Percentiles rank a stretch among this genome's conserved stretches.
These are phyloP conservation scores for Phenganax subtilis DNA, from an alignment of 92 coral and sea anemone genomes.

Conservation along the genomic window DNA sequence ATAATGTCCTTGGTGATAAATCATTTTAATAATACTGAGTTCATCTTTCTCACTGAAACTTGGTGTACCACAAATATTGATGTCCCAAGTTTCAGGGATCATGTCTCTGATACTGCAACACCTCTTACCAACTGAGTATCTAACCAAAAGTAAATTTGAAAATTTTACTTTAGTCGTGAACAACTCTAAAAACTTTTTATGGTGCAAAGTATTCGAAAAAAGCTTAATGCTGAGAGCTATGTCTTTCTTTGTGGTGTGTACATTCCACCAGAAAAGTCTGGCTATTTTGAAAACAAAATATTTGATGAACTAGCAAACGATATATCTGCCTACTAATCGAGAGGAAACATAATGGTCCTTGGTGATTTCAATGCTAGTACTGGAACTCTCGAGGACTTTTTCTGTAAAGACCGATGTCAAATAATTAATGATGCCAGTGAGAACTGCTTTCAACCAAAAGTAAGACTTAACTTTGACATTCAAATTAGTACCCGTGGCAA, in stretches of 20 bases:
- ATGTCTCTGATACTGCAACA: not conserved
- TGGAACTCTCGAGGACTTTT: constrained; percentile 9
- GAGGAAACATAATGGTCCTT: constrained; percentile 19
- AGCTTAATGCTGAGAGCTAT: not conserved
- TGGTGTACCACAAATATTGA: not conserved
- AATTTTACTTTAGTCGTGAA: not conserved
- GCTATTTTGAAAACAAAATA: not conserved
- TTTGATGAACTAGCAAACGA: constrained; percentile 17
- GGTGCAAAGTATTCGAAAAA: not conserved
- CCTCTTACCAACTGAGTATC: not conserved
- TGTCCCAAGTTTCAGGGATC: not conserved
- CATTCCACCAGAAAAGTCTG: constrained; percentile 12
- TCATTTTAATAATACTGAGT: not conserved
- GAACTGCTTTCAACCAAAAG: not conserved
- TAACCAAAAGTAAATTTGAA: not conserved
- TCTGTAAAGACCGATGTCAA: constrained; percentile 5
- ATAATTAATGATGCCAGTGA: constrained; percentile 22
- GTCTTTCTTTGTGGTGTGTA: not conserved
- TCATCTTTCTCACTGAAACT: not conserved
- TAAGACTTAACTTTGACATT: constrained; percentile 29
- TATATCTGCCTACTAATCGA: not conserved
- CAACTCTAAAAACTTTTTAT: not conserved
- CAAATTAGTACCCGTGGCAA: constrained; percentile 20
- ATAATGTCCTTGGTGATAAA: constrained; percentile 7
- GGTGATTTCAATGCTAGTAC: constrained; percentile 33